Conservation (phyloP, 2,888 invertebrate genomes). For the Iselma pallidipennis region DNA sequence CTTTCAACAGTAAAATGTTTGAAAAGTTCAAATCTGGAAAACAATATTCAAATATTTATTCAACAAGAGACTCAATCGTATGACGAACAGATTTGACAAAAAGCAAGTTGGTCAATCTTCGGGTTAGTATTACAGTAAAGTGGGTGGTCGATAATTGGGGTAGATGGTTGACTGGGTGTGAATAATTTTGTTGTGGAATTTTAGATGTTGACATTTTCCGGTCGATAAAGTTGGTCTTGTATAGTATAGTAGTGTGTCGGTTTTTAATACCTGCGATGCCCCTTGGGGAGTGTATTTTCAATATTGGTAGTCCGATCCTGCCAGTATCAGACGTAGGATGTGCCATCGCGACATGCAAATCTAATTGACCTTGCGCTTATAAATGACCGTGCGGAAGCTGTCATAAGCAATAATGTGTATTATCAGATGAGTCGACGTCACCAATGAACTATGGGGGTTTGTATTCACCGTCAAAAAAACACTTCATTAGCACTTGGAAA, state of each 20-base stretch:
- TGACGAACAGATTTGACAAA: no score
- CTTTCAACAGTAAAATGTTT: no score
- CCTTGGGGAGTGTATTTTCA: constrained; percentile 4
- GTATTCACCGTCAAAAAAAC: constrained; percentile 44
- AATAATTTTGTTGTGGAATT: neutral
- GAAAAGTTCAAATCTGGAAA: no score
- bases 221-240: neutral
- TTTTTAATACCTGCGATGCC: constrained; percentile 5
- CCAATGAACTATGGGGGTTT: constrained; percentile 53
- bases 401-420: constrained; percentile 55
- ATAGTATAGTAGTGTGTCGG: neutral
- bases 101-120: no score
- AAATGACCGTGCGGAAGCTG: constrained; percentile 55
- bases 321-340: constrained; percentile 38
- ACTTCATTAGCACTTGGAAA: constrained; percentile 57
- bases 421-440: constrained; percentile 52
- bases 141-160: neutral
- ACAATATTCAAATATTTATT: no score
- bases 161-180: neutral
- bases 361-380: constrained; percentile 57
- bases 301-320: constrained; percentile 13
- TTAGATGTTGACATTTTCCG: neutral
- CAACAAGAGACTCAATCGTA: no score
- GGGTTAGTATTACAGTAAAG: neutral
- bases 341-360: constrained; percentile 47